phyloP scores from a whole-genome alignment of 2,113 vertebrate genomes.

The Ophiodon elongatus region DNA sequence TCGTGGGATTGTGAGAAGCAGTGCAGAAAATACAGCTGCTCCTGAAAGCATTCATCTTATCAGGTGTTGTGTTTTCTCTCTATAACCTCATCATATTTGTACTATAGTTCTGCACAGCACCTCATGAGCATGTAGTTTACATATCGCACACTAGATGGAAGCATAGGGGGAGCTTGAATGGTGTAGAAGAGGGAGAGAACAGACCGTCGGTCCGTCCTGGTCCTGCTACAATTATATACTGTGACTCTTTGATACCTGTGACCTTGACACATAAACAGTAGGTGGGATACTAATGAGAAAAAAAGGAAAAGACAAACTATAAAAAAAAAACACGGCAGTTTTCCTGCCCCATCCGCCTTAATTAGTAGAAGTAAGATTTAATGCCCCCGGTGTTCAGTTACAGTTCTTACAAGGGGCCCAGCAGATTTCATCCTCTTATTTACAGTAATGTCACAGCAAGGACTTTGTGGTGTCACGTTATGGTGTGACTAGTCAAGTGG shows the following conservation, averaged over 20 bases:
- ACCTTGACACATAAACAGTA: conserved; percentile 10
- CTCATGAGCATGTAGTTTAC: conserved; percentile 27
- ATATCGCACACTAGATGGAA: conserved; percentile 41
- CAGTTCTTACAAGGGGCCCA: conserved; percentile 32
- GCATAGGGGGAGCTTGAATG: conserved; percentile 9
- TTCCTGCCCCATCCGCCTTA: neutral
- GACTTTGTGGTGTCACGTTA: conserved; percentile 40
- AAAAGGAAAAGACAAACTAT: neutral
- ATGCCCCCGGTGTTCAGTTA: conserved; percentile 47
- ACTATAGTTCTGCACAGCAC: neutral
- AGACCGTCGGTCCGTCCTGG: neutral
- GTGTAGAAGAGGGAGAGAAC: neutral
- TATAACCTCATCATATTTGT: conserved; percentile 1
- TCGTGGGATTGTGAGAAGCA: neutral
- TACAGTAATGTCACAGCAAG: conserved; percentile 59
- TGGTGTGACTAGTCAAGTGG: neutral
- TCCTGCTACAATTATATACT: conserved; percentile 19
- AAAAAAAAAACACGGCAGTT: neutral
- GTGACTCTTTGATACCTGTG: conserved; percentile 3
- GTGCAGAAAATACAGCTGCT: neutral
- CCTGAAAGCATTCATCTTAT: neutral
- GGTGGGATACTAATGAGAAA: neutral
- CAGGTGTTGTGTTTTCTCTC: neutral
- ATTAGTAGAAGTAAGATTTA: neutral
- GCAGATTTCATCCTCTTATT: conserved; percentile 35